Evolutionary conservation across 2,113 vertebrate genomes (phyloP), one percentile per base, ranked within the genome.

Genomic region (Ellobius talpinus): DNA sequence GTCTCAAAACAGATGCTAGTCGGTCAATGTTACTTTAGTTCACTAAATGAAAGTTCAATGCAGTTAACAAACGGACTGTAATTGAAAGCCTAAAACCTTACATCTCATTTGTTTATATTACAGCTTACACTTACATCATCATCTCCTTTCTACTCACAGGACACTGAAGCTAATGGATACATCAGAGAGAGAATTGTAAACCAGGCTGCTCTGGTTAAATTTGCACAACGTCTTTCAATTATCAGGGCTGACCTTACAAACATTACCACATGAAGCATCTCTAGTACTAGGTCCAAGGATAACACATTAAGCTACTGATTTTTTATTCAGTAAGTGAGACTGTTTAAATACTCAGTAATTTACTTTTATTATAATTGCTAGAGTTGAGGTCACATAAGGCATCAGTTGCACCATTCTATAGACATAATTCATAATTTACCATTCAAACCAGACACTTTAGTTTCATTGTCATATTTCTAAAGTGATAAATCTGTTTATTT

Each of bases 401-500:
- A 89, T 24, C 29, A 96, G 58, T 13, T 93, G n/a, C n/a, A 82
- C 66, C 47, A 79, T 90, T 95, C 85, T 78, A 12, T 73, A 82
- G 68, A 36, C 73, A 90, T 89, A 96, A 94, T 95, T 90, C 58
- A 93, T 70, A 94, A 63, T 23, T 79, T 94, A 66, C 33, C 29
- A 95, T 92, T 95, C 78, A 87, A 92, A 85, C 31, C 52, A 45
- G 68, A 94, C 39, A 96, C 79, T 96, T 96, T 16, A 68, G 29
- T 82, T 91, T 58, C 55, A 93, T 10, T 97, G 70, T 76, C 33
- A 61, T 87, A 93, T 78, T 96, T 96, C 65, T 33, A 72, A 97
- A 96, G 45, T 92, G 90, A 93, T 92, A 97, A 94, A 87, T 91
- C 39, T 89, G 63, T 96, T 92, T 90, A 90, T 93, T 12, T 92